A percentile compares a stretch with the other conserved stretches of the same genome.
These are phyloP conservation scores for Hafferia zeledoni DNA, from an alignment of 2,797 vertebrate genomes.

Conservation along the genomic window DNA sequence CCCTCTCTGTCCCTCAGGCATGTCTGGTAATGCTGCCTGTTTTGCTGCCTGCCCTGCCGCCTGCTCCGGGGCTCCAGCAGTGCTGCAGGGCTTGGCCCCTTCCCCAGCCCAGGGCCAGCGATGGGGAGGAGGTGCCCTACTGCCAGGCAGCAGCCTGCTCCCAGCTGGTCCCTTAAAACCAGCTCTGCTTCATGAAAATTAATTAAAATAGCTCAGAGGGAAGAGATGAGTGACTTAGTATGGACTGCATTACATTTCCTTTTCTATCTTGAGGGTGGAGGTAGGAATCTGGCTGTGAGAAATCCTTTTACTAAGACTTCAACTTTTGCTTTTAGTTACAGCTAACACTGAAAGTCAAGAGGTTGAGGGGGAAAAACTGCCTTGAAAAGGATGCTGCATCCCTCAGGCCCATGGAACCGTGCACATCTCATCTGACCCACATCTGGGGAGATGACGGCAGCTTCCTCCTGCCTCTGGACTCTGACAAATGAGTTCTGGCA, in stretches of 20 bases:
- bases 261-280: not conserved
- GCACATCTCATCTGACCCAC: not conserved
- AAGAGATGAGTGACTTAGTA: not conserved
- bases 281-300: not conserved
- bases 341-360: not conserved
- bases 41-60: not conserved
- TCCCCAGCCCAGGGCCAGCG: accelerated
- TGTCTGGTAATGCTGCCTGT: not conserved
- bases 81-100: not conserved
- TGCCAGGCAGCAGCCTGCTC: not conserved
- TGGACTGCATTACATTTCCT: not conserved
- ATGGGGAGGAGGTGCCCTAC: not conserved
- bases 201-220: not conserved
- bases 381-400: not conserved
- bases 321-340: not conserved
- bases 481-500: conserved; percentile 29
- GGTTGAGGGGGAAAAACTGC: not conserved
- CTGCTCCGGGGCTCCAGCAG: not conserved
- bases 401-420: not conserved
- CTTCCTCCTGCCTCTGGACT: not conserved
- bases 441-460: not conserved
- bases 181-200: not conserved
- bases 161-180: not conserved
- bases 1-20: not conserved
- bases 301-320: not conserved